These are phyloP conservation scores for Drosophila niveifrons DNA, from an alignment of 2,888 invertebrate genomes.

Conservation along the genomic window DNA sequence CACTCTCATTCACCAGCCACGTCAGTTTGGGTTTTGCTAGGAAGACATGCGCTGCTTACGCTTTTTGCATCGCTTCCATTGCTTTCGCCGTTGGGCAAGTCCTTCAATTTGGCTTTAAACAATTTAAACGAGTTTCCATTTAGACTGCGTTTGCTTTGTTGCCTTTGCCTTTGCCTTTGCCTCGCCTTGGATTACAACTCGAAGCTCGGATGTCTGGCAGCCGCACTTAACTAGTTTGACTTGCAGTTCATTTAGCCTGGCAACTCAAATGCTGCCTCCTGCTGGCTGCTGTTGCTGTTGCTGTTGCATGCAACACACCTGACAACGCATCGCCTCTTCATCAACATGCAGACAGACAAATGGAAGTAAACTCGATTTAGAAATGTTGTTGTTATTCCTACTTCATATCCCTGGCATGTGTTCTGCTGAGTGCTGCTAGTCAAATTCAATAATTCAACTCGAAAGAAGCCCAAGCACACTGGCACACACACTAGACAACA, in stretches of 20 bases:
- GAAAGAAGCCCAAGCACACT: constrained; percentile 23
- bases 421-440: constrained; percentile 56
- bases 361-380: constrained; percentile 49
- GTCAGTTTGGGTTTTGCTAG: constrained; percentile 21
- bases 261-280: constrained; percentile 51
- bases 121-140: constrained; percentile 72
- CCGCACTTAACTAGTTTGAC: constrained; percentile 73
- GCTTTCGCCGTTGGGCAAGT: constrained; percentile 49
- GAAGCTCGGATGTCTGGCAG: constrained; percentile 48
- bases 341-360: constrained; percentile 26
- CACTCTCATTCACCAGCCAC: not conserved
- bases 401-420: constrained; percentile 35
- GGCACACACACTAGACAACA: constrained; percentile 15
- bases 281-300: not conserved
- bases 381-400: constrained; percentile 52
- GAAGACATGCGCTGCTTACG: constrained; percentile 47
- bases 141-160: constrained; percentile 32
- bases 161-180: constrained; percentile 26
- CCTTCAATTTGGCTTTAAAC: constrained; percentile 70
- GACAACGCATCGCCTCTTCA: constrained; percentile 14
- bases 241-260: constrained; percentile 72
- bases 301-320: constrained; percentile 52
- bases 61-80: constrained; percentile 43
- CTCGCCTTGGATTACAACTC: constrained; percentile 49
- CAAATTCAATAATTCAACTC: constrained; percentile 74